These are phyloP conservation scores for Oceanodroma tethys DNA, from an alignment of 2,113 vertebrate genomes.

Conservation along the genomic window DNA sequence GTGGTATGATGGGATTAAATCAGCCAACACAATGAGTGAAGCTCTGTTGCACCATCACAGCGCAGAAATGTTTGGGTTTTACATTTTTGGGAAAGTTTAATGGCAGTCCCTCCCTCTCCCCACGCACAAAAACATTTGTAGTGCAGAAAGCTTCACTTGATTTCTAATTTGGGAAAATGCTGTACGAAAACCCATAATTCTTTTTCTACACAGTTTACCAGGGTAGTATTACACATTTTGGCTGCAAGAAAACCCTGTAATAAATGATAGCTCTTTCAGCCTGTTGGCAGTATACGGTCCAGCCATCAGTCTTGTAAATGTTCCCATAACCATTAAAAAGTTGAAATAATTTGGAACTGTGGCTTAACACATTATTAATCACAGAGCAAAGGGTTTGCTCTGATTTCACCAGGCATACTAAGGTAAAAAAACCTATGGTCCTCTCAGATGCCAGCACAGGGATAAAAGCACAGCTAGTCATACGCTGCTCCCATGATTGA, in stretches of 20 bases:
- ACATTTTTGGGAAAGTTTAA: neutral
- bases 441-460: neutral
- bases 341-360: constrained; percentile 26
- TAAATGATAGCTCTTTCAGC: constrained; percentile 6
- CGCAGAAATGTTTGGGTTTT: neutral
- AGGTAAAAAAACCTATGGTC: neutral
- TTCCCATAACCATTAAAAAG: constrained; percentile 11
- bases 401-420: neutral
- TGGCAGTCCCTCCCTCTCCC: neutral
- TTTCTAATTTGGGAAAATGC: neutral
- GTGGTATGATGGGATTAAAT: neutral
- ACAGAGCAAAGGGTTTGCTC: neutral
- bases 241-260: neutral
- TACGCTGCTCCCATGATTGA: neutral
- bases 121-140: neutral
- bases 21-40: neutral
- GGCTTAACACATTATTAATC: constrained; percentile 26
- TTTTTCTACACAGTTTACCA: neutral
- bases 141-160: neutral
- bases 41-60: neutral
- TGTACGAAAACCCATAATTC: neutral
- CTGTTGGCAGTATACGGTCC: neutral
- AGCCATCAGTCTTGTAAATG: constrained; percentile 36
- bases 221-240: neutral
- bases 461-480: neutral